Percentiles rank a stretch among this genome's conserved stretches.
Conservation (phyloP, 2,888 invertebrate species). For the Lamproptera curius region DNA sequence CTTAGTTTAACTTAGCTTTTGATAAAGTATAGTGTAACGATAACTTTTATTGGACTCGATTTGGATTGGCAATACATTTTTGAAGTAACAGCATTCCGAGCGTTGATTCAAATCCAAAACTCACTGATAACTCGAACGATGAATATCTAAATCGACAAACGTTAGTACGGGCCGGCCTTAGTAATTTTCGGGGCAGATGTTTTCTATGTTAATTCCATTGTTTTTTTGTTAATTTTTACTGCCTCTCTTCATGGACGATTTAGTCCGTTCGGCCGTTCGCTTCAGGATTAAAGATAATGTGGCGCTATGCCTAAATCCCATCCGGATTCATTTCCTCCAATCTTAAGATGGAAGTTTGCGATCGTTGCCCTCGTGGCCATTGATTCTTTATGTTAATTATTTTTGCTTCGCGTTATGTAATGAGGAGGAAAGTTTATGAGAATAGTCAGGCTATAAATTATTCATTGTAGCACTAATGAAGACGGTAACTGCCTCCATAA, state of each 20-base stretch:
- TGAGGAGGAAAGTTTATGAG: neutral
- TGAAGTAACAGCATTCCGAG: no score
- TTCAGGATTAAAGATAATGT: constrained; percentile 68
- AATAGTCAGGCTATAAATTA: no score
- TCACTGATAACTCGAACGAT: constrained; percentile 3
- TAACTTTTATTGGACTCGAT: no score
- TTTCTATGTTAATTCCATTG: constrained; percentile 78
- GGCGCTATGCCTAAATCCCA: constrained; percentile 44
- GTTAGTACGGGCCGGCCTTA: constrained; percentile 41
- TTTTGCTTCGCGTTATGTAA: neutral
- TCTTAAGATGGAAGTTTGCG: constrained; percentile 24
- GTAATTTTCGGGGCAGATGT: constrained; percentile 70
- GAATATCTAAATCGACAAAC: constrained; percentile 1
- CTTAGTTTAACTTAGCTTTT: no score
- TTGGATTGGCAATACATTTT: no score
- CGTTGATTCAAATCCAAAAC: no score
- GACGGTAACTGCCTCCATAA: no score
- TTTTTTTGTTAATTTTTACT: constrained; percentile 77
- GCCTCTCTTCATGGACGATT: constrained; percentile 71
- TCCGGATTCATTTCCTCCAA: constrained; percentile 33
- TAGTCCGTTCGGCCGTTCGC: constrained; percentile 59
- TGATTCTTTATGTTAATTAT: constrained; percentile 26
- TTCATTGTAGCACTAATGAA: no score
- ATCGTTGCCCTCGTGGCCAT: constrained; percentile 11
- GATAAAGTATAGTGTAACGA: no score